A percentile compares a stretch with the other conserved stretches of the same genome.
Evolutionary conservation across 2,888 invertebrate species (phyloP).

Genomic region (Empis livida): DNA sequence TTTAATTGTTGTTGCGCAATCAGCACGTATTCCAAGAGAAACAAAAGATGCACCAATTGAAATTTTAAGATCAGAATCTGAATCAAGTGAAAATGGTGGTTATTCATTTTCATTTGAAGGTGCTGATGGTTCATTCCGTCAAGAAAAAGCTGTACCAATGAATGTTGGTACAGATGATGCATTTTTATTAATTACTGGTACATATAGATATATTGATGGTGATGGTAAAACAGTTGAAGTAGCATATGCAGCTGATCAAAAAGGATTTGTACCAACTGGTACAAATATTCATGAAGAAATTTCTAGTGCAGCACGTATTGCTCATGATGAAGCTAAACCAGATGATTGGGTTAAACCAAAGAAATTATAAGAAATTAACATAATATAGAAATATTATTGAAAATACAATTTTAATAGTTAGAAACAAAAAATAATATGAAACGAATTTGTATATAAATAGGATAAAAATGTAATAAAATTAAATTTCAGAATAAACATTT

Average conservation of each 20-base stretch:
- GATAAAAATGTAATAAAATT: too few species aligned
- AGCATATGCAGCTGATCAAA: constrained; percentile 30
- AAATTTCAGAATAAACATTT: too few species aligned
- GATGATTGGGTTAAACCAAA: too few species aligned
- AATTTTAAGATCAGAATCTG: constrained; percentile 20
- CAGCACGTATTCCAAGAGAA: not conserved
- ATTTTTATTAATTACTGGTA: constrained; percentile 16
- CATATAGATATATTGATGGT: constrained; percentile 27
- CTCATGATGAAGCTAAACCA: too few species aligned
- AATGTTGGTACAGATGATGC: constrained; percentile 20
- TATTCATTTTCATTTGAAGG: constrained; percentile 21
- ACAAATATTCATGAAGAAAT: constrained; percentile 25
- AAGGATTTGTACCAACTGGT: constrained; percentile 32
- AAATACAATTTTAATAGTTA: too few species aligned
- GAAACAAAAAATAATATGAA: too few species aligned
- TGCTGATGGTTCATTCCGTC: constrained; percentile 24
- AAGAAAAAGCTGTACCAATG: constrained; percentile 20
- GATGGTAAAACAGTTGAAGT: constrained; percentile 28
- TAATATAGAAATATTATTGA: too few species aligned
- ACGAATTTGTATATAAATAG: too few species aligned
- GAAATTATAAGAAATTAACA: too few species aligned
- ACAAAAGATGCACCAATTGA: not conserved
- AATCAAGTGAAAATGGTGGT: constrained; percentile 22
- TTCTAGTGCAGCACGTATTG: constrained; percentile 21
- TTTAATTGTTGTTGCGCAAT: not conserved